Conservation (phyloP, 1,140 invertebrate genomes). For the Rhyacophila brunnea region DNA sequence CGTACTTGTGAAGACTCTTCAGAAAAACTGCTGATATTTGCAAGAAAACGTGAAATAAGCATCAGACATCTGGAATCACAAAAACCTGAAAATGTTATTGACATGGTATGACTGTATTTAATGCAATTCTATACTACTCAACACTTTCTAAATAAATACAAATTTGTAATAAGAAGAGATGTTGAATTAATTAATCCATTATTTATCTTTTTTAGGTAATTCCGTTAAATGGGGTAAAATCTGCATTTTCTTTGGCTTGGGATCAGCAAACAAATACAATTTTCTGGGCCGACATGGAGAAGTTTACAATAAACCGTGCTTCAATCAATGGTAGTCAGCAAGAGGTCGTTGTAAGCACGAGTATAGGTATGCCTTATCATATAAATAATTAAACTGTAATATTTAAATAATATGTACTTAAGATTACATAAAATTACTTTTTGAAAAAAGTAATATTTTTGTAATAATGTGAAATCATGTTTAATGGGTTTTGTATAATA, state of each 20-base stretch:
- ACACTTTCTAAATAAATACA: no score
- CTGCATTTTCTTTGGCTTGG: slow-evolving; percentile 81
- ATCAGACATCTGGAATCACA: slow-evolving; percentile 64
- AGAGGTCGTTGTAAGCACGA: slow-evolving; percentile 63
- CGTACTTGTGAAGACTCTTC: slow-evolving; percentile 70
- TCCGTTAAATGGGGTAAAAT: slow-evolving; percentile 76
- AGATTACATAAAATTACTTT: no score
- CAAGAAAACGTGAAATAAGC: slow-evolving; percentile 78
- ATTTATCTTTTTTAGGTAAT: slow-evolving; percentile 56
- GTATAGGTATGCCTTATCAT: slow-evolving; percentile 71
- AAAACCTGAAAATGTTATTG: slow-evolving; percentile 65
- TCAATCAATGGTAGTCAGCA: slow-evolving; percentile 76
- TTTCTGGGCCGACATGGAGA: slow-evolving; percentile 86
- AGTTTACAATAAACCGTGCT: slow-evolving; percentile 77
- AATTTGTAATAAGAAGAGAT: not conserved
- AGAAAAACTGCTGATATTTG: slow-evolving; percentile 77
- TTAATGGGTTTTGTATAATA: no score
- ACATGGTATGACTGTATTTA: slow-evolving; percentile 54
- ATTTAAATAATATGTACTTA: no score
- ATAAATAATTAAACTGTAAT: no score
- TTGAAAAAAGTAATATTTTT: no score
- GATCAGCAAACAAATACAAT: slow-evolving; percentile 76
- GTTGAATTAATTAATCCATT: not conserved
- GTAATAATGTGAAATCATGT: no score
- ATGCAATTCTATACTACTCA: no score